Conservation (phyloP, 2,888 invertebrate genomes). For the Mimas tiliae region DNA sequence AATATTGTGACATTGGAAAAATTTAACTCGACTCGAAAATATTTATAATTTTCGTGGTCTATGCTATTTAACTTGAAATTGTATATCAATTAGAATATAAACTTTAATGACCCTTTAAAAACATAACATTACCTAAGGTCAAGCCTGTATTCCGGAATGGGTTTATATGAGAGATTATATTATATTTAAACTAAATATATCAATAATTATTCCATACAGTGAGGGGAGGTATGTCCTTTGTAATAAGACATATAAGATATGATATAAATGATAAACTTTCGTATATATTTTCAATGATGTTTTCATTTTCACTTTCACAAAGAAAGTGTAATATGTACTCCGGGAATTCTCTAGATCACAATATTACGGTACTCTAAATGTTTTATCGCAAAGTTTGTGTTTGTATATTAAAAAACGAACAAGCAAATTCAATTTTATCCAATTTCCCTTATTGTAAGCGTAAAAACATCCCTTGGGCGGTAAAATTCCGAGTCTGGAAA, state of each 20-base stretch:
- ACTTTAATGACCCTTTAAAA: neutral
- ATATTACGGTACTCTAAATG: constrained; percentile 23
- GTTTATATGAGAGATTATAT: no score
- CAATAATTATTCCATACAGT: no score
- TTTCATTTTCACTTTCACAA: neutral
- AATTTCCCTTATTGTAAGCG: constrained; percentile 55
- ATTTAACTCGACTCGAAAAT: constrained; percentile 30
- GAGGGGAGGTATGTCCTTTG: no score
- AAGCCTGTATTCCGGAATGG: no score
- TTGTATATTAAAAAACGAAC: constrained; percentile 46
- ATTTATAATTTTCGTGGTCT: constrained; percentile 25
- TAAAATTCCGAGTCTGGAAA: constrained; percentile 53
- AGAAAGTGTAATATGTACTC: neutral
- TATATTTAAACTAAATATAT: no score
- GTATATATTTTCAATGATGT: neutral
- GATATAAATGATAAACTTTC: neutral
- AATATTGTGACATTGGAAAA: constrained; percentile 40
- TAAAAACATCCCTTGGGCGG: constrained; percentile 56
- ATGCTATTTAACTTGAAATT: constrained; percentile 2
- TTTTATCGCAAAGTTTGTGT: constrained; percentile 44
- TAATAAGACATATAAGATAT: neutral
- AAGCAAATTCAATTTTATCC: constrained; percentile 60
- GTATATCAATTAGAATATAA: neutral
- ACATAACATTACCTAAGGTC: no score
- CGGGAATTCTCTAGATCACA: no score